Evolutionary conservation across 2,113 vertebrate genomes (phyloP).

Genomic region (Salvelinus sp.): DNA sequence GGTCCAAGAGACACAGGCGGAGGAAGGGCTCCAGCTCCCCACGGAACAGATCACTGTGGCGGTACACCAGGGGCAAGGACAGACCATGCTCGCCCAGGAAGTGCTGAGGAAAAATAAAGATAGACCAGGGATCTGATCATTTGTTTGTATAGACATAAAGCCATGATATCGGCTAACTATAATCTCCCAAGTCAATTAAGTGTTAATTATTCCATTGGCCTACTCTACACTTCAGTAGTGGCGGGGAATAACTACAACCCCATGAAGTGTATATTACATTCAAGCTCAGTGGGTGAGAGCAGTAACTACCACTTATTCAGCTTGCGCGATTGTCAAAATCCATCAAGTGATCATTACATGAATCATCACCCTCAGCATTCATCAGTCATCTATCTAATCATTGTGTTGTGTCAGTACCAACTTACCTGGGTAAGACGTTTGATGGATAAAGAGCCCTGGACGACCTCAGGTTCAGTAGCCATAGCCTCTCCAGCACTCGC

Average conservation of each 20-base stretch:
- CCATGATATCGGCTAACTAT: too few species aligned
- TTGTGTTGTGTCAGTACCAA: background rate
- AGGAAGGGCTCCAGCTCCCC: slow-evolving; percentile 79
- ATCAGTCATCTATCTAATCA: background rate
- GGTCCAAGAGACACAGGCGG: slow-evolving; percentile 85
- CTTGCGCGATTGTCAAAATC: too few species aligned
- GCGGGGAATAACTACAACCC: too few species aligned
- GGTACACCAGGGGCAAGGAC: slow-evolving; percentile 58
- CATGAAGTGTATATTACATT: too few species aligned
- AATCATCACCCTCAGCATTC: background rate
- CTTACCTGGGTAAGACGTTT: slow-evolving; percentile 80
- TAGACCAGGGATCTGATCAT: background rate
- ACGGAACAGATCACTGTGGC: slow-evolving; percentile 51
- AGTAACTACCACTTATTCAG: too few species aligned
- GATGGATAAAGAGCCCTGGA: slow-evolving; percentile 70
- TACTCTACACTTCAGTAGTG: too few species aligned
- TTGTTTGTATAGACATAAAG: background rate
- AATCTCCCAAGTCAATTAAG: too few species aligned
- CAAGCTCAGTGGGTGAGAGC: too few species aligned
- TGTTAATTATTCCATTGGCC: too few species aligned
- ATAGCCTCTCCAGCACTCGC: slow-evolving; percentile 32
- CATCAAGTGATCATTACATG: background rate
- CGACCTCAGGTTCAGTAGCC: slow-evolving; percentile 32
- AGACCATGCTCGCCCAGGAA: slow-evolving; percentile 65
- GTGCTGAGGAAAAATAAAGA: slow-evolving; percentile 62